Evolutionary conservation across 2,888 invertebrate genomes (phyloP).

Genomic region (Tortrix viridana): DNA sequence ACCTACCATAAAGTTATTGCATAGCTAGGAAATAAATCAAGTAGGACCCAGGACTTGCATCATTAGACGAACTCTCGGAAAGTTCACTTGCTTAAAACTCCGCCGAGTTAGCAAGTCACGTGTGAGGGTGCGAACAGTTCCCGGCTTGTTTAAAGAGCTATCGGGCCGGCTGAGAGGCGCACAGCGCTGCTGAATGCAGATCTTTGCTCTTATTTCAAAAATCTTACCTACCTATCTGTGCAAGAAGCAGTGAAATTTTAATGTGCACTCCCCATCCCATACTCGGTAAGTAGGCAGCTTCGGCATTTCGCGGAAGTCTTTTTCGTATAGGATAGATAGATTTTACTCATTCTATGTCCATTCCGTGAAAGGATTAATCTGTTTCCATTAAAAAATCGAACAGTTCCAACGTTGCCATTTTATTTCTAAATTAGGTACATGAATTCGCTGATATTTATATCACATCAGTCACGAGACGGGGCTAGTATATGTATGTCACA

Average conservation of each 20-base stretch:
- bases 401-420: too few relatives aligned
- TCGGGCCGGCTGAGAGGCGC: constrained; percentile 49
- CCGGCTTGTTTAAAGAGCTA: constrained; percentile 54
- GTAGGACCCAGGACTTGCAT: constrained; percentile 43
- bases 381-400: background rate
- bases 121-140: constrained; percentile 48
- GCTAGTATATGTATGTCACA: too few relatives aligned
- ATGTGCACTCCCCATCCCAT: too few relatives aligned
- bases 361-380: background rate
- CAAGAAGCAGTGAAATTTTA: too few relatives aligned
- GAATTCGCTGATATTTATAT: too few relatives aligned
- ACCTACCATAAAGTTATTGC: constrained; percentile 19
- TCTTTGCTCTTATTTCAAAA: constrained; percentile 36
- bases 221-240: too few relatives aligned
- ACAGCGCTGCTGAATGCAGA: constrained; percentile 47
- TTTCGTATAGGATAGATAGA: background rate
- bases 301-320: constrained; percentile 1
- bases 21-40: constrained; percentile 37
- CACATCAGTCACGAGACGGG: too few relatives aligned
- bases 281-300: background rate
- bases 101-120: constrained; percentile 51
- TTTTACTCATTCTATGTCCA: background rate
- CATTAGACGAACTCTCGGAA: constrained; percentile 51
- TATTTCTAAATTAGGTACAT: too few relatives aligned
- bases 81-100: constrained; percentile 52